Evolutionary conservation across 30 jellyfish, hydroid and myxozoan species (phyloP), one percentile per base, ranked within the genome.

Genomic region (Mastigias papua): DNA sequence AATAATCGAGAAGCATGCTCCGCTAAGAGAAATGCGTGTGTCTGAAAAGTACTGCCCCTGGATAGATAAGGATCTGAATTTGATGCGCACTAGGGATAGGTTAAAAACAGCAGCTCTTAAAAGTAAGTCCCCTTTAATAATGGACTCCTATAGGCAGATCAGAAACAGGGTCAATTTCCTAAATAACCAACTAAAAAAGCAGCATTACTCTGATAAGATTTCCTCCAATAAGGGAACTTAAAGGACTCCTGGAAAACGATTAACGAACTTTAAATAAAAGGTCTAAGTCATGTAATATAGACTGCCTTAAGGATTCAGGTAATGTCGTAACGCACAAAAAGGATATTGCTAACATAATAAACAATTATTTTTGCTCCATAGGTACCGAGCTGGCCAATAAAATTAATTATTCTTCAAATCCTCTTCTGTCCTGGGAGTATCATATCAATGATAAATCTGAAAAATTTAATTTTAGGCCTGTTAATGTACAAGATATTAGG

Each of bases 1-100:
- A 20, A 64, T 81, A 33, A 81, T 69, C 1, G 83, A 81, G 27
- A 65, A 48, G n/a, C 84, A 81, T 81, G 82, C 76, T n/a, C 84
- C 84, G 20, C 21, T 63, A 26, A 21, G 22, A 15, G 74, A 66
- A 27, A 63, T 81, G 91, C 84, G 91, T 26, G 91, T 81, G 21
- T 81, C 91, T 27, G 83, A 49, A 30, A 81, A 67, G 46, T 63
- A 65, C 35, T 81, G 91, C 84, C 75, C 91, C 76, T 81, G 91
- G 91, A 48, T 85, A 3, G 78, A 83, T 42, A 42, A 51, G 46
- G 54, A 68, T 71, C 86, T 83, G 17, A 83, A 37, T 7, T 27
- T 83, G 25, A 83, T 72, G 86, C 87, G 54, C 30, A 67, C 92
- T 17, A 49, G 86, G 49, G 92, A 83, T 29, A 83, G 29, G 87